Conservation (phyloP, 2,113 vertebrate species). For the Campylomormyrus numenius region DNA sequence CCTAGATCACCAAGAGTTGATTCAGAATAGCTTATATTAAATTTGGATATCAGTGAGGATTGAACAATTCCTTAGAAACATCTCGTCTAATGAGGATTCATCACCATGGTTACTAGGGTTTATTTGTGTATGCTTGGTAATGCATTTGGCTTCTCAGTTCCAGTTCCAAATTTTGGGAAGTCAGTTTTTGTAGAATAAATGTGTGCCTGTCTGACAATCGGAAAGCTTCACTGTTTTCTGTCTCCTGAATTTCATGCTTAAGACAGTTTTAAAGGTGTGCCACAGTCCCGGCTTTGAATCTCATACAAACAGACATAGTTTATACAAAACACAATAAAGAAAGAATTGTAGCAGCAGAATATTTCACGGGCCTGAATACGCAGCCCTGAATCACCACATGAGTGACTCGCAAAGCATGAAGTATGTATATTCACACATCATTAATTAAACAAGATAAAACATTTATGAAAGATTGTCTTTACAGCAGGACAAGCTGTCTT, state of each 20-base stretch:
- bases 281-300: neutral
- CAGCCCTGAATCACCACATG: neutral
- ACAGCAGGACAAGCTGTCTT: neutral
- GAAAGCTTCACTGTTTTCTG: neutral
- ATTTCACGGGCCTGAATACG: neutral
- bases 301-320: neutral
- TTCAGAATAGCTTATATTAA: neutral
- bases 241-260: neutral
- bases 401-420: neutral
- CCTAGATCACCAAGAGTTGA: neutral
- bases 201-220: neutral
- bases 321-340: neutral
- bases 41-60: neutral
- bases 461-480: conserved; percentile 1
- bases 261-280: neutral
- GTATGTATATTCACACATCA: neutral
- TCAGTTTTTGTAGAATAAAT: neutral
- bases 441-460: neutral
- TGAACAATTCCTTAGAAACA: neutral
- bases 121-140: neutral
- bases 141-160: neutral
- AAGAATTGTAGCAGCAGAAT: neutral
- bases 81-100: conserved; percentile 29
- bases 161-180: neutral
- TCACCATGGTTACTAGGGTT: conserved; percentile 43